phyloP scores from a whole-genome alignment of 2,888 invertebrate genomes.

The Trissonchulus latispiculum region DNA sequence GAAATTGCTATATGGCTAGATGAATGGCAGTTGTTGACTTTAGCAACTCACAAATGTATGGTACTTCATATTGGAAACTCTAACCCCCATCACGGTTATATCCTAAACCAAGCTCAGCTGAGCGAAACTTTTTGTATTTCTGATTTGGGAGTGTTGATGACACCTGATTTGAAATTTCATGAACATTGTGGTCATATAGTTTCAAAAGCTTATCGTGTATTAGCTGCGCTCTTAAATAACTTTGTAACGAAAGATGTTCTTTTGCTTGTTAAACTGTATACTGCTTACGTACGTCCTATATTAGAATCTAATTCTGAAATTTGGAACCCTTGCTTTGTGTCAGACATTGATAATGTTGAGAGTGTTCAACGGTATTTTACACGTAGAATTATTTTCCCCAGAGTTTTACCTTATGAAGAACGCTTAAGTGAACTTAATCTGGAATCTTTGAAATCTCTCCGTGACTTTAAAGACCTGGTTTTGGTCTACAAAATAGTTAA shows the following conservation, averaged over 20 bases:
- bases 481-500: too few relatives aligned
- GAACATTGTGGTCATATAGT: neutral
- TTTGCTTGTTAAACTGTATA: neutral
- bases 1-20: neutral
- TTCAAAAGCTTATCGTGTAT: slow-evolving; percentile 3
- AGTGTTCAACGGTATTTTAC: slow-evolving; percentile 17
- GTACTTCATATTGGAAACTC: neutral
- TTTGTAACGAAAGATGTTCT: neutral
- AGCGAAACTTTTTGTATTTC: neutral
- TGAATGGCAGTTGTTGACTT: slow-evolving; percentile 4
- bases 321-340: slow-evolving; percentile 13
- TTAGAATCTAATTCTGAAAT: slow-evolving; percentile 11
- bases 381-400: too few relatives aligned
- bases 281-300: slow-evolving; percentile 5
- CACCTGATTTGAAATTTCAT: slow-evolving; percentile 1
- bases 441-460: too few relatives aligned
- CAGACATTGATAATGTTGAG: slow-evolving; percentile 15
- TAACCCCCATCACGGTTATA: neutral
- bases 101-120: neutral
- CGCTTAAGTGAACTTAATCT: too few relatives aligned
- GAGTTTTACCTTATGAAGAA: too few relatives aligned
- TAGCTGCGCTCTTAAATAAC: neutral
- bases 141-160: slow-evolving; percentile 12
- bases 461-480: too few relatives aligned
- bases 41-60: slow-evolving; percentile 10